Evolutionary conservation across 2,888 invertebrate species (phyloP), one percentile per base, ranked within the genome.

Genomic region (Yponomeuta malinellus): DNA sequence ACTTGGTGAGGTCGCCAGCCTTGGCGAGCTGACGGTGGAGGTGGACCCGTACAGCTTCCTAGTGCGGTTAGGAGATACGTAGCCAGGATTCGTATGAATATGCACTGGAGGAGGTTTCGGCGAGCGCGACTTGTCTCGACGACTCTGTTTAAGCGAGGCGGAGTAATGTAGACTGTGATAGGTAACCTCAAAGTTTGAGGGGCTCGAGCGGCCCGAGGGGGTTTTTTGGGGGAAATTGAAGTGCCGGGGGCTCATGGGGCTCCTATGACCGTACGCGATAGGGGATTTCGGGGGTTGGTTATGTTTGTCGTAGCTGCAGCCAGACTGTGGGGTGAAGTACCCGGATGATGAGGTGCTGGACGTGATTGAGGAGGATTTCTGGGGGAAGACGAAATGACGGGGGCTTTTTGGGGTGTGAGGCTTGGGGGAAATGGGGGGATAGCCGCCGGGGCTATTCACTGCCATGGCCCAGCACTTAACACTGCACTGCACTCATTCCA

Each of bases 81-180:
- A 94, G 4, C 94, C 94, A 33, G 94, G 94, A 79, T 94, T 94
- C 0, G 94, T 94, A 74, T 94, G 92, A 65, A 94, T 94, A 79
- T 94, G 92, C 64, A 93, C 93, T n/a, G 93, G 93, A 1, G 92
- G 92, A 1, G 92, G 92, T 73, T 90, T 92, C 0, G 91, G 90
- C 1, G 91, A 91, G 37, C 88, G 81, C 71, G 90, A 90, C 72
- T 90, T 91, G 72, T 91, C 91, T 2, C 92, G 81, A 15, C 83
- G 86, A 70, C 78, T 82, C 74, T 92, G 90, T 71, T 92, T 92
- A 3, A 92, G 74, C n/a, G 92, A 92, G 5, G 89, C 81, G 15
- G 87, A 81, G 76, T 91, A 90, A 63, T 90, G 87, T 2, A 91
- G 80, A 52, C 82, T 84, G 64, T 84, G 84, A 3, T 82, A 75